These are phyloP conservation scores for Galaxias olidus DNA, from an alignment of 2,797 vertebrate species.

Conservation along the genomic window DNA sequence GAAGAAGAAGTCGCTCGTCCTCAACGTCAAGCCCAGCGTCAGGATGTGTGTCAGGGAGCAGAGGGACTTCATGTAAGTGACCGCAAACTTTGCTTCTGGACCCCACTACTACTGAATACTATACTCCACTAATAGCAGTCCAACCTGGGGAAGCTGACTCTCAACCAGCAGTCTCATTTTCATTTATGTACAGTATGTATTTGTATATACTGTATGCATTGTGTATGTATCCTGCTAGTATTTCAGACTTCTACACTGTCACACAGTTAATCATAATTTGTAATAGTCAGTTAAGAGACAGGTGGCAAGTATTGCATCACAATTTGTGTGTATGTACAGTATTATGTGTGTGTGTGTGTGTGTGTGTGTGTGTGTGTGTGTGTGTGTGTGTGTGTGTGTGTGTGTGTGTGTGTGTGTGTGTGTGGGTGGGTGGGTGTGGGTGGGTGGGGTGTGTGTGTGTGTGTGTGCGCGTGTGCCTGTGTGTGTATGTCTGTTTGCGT, in stretches of 20 bases:
- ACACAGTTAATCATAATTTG: too few relatives aligned
- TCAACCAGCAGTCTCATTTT: too few relatives aligned
- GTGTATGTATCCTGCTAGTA: too few relatives aligned
- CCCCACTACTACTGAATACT: background rate
- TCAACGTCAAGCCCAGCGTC: slow-evolving; percentile 44
- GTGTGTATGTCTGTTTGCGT: background rate
- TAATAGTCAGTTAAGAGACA: too few relatives aligned
- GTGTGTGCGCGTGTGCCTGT: background rate
- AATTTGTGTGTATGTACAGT: background rate
- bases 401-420: background rate
- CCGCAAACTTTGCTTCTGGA: slow-evolving; percentile 7
- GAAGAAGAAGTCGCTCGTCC: slow-evolving; percentile 59
- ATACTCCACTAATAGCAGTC: background rate
- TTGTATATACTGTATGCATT: too few relatives aligned
- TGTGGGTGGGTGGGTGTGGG: background rate
- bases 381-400: background rate
- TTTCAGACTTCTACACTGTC: too few relatives aligned
- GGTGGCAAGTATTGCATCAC: too few relatives aligned
- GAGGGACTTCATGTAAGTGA: slow-evolving; percentile 64
- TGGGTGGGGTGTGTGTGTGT: background rate
- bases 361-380: background rate
- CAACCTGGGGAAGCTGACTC: background rate
- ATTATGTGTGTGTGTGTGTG: background rate
- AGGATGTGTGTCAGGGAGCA: slow-evolving; percentile 70
- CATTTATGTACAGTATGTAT: too few relatives aligned